phyloP scores from a whole-genome alignment of 2,888 invertebrate species.

The Lampropteryx suffumata region DNA sequence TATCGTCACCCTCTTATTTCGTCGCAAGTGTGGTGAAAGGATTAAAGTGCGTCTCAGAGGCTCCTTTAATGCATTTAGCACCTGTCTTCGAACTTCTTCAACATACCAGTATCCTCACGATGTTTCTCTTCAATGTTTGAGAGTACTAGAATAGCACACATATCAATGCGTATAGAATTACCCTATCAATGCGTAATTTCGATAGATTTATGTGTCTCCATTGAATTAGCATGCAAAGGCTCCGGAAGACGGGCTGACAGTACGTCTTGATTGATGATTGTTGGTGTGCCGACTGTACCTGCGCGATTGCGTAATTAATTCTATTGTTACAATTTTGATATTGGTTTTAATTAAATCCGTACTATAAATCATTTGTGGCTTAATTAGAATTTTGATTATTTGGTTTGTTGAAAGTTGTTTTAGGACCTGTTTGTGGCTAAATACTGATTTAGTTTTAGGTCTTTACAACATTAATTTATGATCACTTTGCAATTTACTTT shows the following conservation, averaged over 20 bases:
- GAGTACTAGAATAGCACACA: too few species aligned
- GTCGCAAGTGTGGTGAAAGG: too few species aligned
- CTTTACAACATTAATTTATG: not conserved
- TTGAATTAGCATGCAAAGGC: constrained; percentile 32
- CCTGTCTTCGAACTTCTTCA: too few species aligned
- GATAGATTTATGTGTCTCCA: constrained; percentile 36
- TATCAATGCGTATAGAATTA: too few species aligned
- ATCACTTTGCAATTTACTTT: too few species aligned
- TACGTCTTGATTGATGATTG: constrained; percentile 36
- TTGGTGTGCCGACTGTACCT: constrained; percentile 32
- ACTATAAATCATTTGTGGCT: constrained; percentile 24
- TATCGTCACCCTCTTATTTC: too few species aligned
- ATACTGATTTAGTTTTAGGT: constrained; percentile 1
- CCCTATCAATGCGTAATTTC: constrained; percentile 26
- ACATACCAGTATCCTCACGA: too few species aligned
- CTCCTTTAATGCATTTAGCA: too few species aligned
- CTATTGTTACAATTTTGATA: constrained; percentile 27
- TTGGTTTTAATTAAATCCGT: constrained; percentile 25
- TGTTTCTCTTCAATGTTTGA: too few species aligned
- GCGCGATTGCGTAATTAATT: constrained; percentile 29
- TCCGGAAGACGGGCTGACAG: constrained; percentile 33
- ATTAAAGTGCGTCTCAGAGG: too few species aligned
- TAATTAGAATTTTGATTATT: constrained; percentile 26
- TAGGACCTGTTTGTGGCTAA: constrained; percentile 4
- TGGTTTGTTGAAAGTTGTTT: constrained; percentile 18